Conservation (phyloP, 2,888 invertebrate genomes). For the Drosophila testacea region DNA sequence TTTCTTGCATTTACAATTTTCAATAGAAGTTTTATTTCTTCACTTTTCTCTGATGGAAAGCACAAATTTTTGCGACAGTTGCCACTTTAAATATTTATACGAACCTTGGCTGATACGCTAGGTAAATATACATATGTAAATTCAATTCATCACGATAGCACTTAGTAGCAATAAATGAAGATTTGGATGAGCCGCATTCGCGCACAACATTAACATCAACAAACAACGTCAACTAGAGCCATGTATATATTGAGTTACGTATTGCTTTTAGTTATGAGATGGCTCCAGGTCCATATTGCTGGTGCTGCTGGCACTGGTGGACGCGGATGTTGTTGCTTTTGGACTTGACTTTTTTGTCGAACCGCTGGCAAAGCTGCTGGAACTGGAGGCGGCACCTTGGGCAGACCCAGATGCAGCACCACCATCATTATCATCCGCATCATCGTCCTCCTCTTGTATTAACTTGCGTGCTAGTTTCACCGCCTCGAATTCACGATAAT, state of each 20-base stretch:
- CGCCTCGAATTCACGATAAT: conserved; percentile 99
- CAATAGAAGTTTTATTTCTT: conserved; percentile 16
- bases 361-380: conserved; percentile 59
- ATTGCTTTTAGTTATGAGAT: conserved; percentile 47
- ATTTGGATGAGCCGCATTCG: conserved; percentile 41
- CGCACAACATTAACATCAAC: conserved; percentile 63
- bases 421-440: conserved; percentile 86
- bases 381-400: conserved; percentile 43
- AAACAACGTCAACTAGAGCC: conserved; percentile 45
- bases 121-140: conserved; percentile 26
- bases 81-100: conserved; percentile 18
- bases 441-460: conserved; percentile 95
- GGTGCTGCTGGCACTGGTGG: conserved; percentile 50
- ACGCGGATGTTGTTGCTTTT: conserved; percentile 57
- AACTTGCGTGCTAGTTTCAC: conserved; percentile 96
- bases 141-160: conserved; percentile 62
- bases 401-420: conserved; percentile 47
- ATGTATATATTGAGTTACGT: conserved; percentile 39
- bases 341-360: conserved; percentile 48
- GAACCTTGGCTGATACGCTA: conserved; percentile 35
- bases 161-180: conserved; percentile 41
- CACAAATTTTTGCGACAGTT: conserved; percentile 43
- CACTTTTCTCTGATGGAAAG: conserved; percentile 44
- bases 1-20: conserved; percentile 47
- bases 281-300: conserved; percentile 65